Conservation (phyloP, 2,113 vertebrate genomes). For the Canis aureus region DNA sequence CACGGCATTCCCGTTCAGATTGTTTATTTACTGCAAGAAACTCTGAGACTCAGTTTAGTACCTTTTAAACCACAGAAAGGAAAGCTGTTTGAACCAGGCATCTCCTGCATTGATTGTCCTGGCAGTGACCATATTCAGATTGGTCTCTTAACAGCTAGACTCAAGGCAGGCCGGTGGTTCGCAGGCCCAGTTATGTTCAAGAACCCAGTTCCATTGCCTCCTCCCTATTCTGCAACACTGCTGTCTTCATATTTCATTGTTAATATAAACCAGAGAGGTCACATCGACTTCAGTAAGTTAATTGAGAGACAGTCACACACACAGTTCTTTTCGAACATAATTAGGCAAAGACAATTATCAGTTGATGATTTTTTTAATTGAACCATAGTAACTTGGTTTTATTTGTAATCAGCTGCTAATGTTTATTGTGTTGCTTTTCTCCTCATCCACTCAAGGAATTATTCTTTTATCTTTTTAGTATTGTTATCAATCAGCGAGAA, state of each 20-base stretch:
- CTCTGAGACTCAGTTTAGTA: neutral
- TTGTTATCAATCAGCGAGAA: neutral
- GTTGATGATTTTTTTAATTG: slow-evolving; percentile 24
- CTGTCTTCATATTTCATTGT: neutral
- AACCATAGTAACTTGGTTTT: neutral
- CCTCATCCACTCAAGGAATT: neutral
- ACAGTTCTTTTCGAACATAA: neutral
- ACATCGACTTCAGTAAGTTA: neutral
- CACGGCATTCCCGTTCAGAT: neutral
- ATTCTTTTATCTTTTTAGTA: neutral
- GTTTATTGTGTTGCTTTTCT: neutral
- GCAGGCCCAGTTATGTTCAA: neutral
- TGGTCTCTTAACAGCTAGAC: neutral
- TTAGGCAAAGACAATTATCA: neutral
- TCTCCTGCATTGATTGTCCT: neutral
- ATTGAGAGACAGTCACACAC: neutral
- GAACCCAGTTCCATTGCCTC: rapidly evolving
- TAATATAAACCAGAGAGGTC: neutral
- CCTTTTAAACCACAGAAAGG: neutral
- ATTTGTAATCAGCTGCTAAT: neutral
- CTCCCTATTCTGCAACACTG: neutral
- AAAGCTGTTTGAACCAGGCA: neutral
- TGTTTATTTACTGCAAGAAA: slow-evolving; percentile 20
- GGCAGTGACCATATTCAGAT: neutral
- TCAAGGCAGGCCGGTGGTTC: rapidly evolving